phyloP scores from a whole-genome alignment of 2,113 vertebrate genomes.

The cattle (Bos taurus) region DNA sequence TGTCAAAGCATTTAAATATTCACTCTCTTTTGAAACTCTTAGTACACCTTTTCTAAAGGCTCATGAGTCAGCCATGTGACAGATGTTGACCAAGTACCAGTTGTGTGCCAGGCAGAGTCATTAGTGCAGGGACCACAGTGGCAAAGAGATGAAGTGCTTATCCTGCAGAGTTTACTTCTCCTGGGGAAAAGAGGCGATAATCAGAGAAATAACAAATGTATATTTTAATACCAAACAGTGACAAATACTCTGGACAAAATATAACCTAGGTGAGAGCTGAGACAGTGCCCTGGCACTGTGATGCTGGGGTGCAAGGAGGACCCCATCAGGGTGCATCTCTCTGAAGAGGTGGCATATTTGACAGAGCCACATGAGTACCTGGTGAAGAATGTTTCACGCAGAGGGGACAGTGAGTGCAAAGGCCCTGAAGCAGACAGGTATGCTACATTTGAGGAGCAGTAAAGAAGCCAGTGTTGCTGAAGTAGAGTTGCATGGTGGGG shows the following conservation, averaged over 20 bases:
- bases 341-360: background rate
- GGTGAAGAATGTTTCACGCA: background rate
- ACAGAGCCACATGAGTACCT: background rate
- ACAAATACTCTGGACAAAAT: background rate
- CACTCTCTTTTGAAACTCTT: background rate
- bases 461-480: background rate
- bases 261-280: background rate
- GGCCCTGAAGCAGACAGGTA: background rate
- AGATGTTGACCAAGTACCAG: background rate
- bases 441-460: background rate
- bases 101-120: background rate
- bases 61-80: background rate
- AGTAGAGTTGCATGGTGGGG: background rate
- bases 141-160: background rate
- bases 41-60: background rate
- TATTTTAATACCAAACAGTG: background rate
- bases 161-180: background rate
- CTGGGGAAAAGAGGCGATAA: background rate
- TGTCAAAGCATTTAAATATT: background rate
- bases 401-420: background rate
- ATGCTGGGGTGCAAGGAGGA: too few species aligned
- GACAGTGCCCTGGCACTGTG: accelerated
- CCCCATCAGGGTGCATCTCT: background rate
- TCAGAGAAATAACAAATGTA: background rate
- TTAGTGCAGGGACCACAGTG: background rate